Conservation (phyloP, 2,797 vertebrate genomes). For the Urosaurus nigricauda region DNA sequence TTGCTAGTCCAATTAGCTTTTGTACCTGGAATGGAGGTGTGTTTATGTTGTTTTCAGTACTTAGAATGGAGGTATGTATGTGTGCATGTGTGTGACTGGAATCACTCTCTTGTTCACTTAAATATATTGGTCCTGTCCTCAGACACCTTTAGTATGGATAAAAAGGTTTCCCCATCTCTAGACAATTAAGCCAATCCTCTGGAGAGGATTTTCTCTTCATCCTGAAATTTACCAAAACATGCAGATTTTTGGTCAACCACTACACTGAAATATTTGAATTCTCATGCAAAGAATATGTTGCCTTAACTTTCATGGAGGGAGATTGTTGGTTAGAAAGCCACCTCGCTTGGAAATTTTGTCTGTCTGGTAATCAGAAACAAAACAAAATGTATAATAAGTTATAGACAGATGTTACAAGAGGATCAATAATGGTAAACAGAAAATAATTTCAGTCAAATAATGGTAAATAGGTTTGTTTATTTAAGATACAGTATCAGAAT, state of each 20-base stretch:
- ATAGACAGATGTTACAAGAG: too few species aligned
- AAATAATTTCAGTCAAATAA: too few species aligned
- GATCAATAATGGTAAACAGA: too few species aligned
- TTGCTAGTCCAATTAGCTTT: not conserved
- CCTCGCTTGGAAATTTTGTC: not conserved
- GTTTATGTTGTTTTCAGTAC: too few species aligned
- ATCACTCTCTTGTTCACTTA: too few species aligned
- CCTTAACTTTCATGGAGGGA: not conserved
- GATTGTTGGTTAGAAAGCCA: not conserved
- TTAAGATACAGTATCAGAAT: too few species aligned
- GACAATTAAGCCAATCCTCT: not conserved
- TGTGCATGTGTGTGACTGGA: too few species aligned
- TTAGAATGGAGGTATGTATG: too few species aligned
- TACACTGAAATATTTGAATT: not conserved
- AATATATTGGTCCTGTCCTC: too few species aligned
- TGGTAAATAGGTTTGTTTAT: too few species aligned
- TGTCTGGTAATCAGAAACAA: not conserved
- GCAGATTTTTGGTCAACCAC: not conserved
- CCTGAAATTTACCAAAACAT: not conserved
- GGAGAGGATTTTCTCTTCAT: not conserved
- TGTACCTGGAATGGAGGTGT: too few species aligned
- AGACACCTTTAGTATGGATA: not conserved
- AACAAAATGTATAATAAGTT: too few species aligned
- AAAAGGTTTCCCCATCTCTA: not conserved
- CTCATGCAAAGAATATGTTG: not conserved